These are phyloP conservation scores for Tetheella fluctuosa DNA, from an alignment of 2,888 invertebrate genomes.

Conservation along the genomic window DNA sequence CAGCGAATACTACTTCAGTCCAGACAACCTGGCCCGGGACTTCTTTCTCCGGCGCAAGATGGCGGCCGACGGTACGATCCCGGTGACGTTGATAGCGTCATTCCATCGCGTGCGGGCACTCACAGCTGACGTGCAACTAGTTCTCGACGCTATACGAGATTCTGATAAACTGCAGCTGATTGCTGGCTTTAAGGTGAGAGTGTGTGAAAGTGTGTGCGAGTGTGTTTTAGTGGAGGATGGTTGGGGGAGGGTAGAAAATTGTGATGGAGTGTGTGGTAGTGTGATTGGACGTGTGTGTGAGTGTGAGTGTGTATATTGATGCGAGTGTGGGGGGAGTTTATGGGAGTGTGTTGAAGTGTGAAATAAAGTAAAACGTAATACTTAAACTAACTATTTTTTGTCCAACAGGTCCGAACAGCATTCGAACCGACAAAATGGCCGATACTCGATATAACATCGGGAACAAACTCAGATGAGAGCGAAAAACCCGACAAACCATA, in stretches of 20 bases:
- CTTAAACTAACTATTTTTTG: background rate
- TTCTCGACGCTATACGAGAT: constrained; percentile 93
- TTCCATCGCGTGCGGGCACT: constrained; percentile 97
- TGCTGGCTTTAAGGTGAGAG: constrained; percentile 87
- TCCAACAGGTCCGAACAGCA: constrained; percentile 89
- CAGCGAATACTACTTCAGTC: constrained; percentile 99
- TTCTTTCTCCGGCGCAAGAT: constrained; percentile 98
- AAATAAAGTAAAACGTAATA: no score
- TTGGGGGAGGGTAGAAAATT: background rate
- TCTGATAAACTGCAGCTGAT: constrained; percentile 94
- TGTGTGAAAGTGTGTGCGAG: background rate
- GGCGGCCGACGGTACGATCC: constrained; percentile 96
- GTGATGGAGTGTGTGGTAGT: background rate
- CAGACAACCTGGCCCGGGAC: constrained; percentile 97
- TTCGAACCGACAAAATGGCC: constrained; percentile 96
- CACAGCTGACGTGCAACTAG: constrained; percentile 92
- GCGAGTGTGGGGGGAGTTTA: no score
- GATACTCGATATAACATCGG: constrained; percentile 84
- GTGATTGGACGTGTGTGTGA: background rate
- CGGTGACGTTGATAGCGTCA: constrained; percentile 96
- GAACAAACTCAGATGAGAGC: constrained; percentile 47
- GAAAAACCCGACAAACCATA: constrained; percentile 31
- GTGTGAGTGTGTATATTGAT: no score
- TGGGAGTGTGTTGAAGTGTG: no score
- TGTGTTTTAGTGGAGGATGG: background rate